Evolutionary conservation across 2,797 vertebrate species (phyloP).

Genomic region (Cichlasoma orientale): DNA sequence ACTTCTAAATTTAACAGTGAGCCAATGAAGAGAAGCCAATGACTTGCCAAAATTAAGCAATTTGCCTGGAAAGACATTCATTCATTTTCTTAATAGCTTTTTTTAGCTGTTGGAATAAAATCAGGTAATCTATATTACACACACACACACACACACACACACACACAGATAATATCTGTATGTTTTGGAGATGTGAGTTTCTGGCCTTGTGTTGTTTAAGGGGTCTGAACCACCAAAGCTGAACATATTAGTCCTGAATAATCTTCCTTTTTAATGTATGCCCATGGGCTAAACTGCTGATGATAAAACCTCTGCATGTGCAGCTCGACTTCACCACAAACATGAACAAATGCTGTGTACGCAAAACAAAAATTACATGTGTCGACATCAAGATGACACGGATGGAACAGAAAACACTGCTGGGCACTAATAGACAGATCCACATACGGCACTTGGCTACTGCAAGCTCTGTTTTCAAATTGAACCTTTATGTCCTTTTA

Average conservation of each 20-base stretch:
- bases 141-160: neutral
- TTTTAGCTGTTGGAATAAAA: slow-evolving; percentile 23
- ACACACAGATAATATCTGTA: neutral
- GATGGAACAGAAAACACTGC: neutral
- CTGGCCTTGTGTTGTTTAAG: slow-evolving; percentile 25
- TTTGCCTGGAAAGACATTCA: slow-evolving; percentile 29
- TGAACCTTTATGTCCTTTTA: neutral
- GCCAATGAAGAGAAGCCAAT: slow-evolving; percentile 20
- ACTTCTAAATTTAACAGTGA: neutral
- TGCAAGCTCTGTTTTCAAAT: neutral
- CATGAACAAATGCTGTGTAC: slow-evolving; percentile 14
- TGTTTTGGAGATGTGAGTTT: slow-evolving; percentile 26
- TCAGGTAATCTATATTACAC: slow-evolving; percentile 33
- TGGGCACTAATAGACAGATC: too few species aligned
- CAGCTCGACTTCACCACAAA: slow-evolving; percentile 26
- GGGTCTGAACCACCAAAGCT: slow-evolving; percentile 42
- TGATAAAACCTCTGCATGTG: slow-evolving; percentile 35
- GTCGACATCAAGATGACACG: neutral
- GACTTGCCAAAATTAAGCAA: slow-evolving; percentile 35
- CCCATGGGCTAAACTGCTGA: slow-evolving; percentile 52
- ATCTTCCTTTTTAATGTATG: slow-evolving; percentile 61
- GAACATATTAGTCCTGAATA: slow-evolving; percentile 43
- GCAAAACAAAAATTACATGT: neutral
- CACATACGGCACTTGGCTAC: neutral
- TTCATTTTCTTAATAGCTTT: slow-evolving; percentile 51